Base-by-base conservation (phyloP, 35 echinoderm and acorn worm genomes). In the Strongylocentrotus purpuratus region DNA sequence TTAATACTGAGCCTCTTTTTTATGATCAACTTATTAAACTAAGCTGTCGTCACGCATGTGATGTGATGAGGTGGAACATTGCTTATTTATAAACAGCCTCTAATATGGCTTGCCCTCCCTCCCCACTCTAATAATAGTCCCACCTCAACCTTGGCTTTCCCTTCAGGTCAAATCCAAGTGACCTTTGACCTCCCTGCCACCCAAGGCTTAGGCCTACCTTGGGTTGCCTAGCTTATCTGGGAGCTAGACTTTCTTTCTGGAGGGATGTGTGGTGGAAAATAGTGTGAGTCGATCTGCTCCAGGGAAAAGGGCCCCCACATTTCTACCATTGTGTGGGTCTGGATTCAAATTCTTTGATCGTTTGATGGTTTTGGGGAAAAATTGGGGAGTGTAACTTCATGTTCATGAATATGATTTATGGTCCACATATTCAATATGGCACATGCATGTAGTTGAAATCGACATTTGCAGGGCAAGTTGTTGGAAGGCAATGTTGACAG, bases 51-150 rank as follows among this genome's bases (percentile, higher is more conserved):
- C 65, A 78, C 18, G 65, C 65, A 78, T 28, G 65, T 78, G 65
- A 78, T 18, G 65, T 78, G 65, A 78, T 78, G 65, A 78, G 65
- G 22, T 22, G 20, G 65, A 78, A 78, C 65, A 78, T 78, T 78
- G 65, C 65, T 78, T 78, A 78, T 78, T 78, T 78, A 78, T 78
- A 78, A 78, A 78, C 65, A 78, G 28, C 65, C 25, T 78, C 65
- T 78, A 78, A 78, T 78, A 28, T 78, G 65, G 65, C 65, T 78
- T 78, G 65, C 65, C 65, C 65, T 78, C 65, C 65, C 65, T 78
- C 65, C 65, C 65, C 20, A 31, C 65, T 78, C 65, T 78, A 78
- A 78, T 78, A 78, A 78, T 78, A 78, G 65, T 78, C 65, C 20
- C 65, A 78, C 28, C 22, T 78, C 65, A 78, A 78, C 65, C 65